Evolutionary conservation across 1,140 invertebrate genomes (phyloP), one percentile per base, ranked within the genome.

Genomic region (Cydia amplana): DNA sequence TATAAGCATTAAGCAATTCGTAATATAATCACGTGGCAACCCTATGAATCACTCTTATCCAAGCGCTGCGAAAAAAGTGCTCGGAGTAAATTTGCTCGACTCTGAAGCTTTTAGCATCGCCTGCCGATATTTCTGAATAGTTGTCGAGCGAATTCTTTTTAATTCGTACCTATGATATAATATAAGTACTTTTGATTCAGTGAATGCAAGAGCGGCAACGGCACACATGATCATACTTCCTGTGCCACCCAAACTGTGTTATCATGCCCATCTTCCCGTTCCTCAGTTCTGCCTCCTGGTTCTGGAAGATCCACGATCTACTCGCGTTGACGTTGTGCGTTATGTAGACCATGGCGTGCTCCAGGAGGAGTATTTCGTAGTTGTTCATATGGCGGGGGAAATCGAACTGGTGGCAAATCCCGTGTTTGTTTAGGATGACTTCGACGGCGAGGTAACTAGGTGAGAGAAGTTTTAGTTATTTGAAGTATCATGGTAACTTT

Each of bases 361-460:
- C 83, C 28, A 89, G 16, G 5, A 83, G 70, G 4, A 83, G 74
- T 16, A 83, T 49, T 72, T 89, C 87, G 0, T 77, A 18, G 5
- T 74, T 9, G 18, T 63, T 84, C 40, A 90, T 20, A 18, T 79
- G 76, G 25, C 36, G 20, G 4, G 87, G 88, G n/a, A 89, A 76
- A 72, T 83, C 82, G 23, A 83, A 84, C 70, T 76, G 82, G 70
- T 83, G 79, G 79, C 77, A 82, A 49, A 90, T 83, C 9, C 88
- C 88, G 0, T 78, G 79, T 23, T 82, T 60, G 77, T 85, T 86
- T 28, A 90, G 77, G 4, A 85, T 67, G 20, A 85, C 74, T 25
- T 87, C 83, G 18, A 85, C 70, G 3, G 83, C 82, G 9, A 87
- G 74, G 72, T 78, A 88, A 76, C 86, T 90, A 80, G 23, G 20